Conservation (phyloP, 2,113 vertebrate species). For the Leptocoma aspasia region DNA sequence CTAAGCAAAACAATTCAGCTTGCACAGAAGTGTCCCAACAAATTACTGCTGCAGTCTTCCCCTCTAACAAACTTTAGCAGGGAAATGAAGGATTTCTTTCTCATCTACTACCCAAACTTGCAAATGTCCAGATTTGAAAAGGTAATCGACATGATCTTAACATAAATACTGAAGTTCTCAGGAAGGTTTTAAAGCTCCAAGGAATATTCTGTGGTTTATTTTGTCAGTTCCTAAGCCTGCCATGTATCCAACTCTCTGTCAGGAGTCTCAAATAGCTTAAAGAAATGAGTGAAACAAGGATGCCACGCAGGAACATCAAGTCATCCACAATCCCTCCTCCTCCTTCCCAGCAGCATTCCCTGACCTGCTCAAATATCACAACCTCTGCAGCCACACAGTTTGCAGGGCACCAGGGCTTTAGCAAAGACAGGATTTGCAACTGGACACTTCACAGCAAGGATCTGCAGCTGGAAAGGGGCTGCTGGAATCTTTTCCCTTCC, state of each 20-base stretch:
- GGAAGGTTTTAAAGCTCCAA: not conserved
- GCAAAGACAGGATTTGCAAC: not conserved
- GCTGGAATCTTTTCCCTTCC: not conserved
- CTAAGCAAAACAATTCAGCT: not conserved
- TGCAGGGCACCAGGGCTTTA: not conserved
- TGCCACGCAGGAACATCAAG: not conserved
- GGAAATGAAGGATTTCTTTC: not conserved
- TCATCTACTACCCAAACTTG: not conserved
- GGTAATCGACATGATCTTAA: not conserved
- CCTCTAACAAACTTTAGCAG: not conserved
- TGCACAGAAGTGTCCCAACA: not conserved
- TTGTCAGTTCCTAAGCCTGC: not conserved
- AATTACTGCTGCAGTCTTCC: not conserved
- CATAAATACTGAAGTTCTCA: not conserved
- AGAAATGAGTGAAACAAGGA: not conserved
- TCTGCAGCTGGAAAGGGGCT: not conserved
- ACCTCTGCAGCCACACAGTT: not conserved
- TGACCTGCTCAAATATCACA: not conserved
- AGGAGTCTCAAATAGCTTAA: not conserved
- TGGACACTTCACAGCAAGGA: not conserved
- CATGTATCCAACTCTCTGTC: not conserved
- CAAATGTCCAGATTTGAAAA: not conserved
- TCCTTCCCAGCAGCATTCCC: not conserved
- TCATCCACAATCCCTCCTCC: not conserved
- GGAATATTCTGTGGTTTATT: not conserved